Base-by-base conservation (phyloP, 2,113 vertebrate genomes). In the Daubentonia madagascariensis region DNA sequence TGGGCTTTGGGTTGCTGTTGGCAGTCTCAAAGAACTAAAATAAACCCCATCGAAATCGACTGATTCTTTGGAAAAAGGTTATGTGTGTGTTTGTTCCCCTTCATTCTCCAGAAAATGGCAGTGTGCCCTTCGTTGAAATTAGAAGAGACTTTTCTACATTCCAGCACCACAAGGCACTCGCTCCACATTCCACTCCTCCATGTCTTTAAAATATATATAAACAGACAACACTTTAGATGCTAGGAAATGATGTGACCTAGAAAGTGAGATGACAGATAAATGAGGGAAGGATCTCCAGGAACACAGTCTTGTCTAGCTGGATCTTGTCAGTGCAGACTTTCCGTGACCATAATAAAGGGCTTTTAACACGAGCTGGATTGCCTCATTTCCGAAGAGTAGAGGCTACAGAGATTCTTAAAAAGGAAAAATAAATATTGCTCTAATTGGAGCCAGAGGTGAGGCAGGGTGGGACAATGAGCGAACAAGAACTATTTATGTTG, bases 371-470 rank as follows among this genome's bases (percentile, higher is more conserved):
- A 96, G 83, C 97, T 89, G 59, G 85, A 95, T 96, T 98, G 90
- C 97, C 88, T 98, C 96, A 73, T 96, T 97, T 98, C 91, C 35
- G 76, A 97, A 96, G 95, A 97, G 95, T 97, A 80, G 96, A 96
- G 90, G 96, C 97, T 88, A 95, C 76, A 89, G 90, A 92, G 91
- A 96, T 89, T 96, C 98, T 98, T 97, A 97, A 96, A 98, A 98
- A 96, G 70, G 87, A 94, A 97, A 98, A 97, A 96, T 96, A 98
- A 97, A 98, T 97, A 97, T 97, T 97, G 94, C 94, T 98, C 70
- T 98, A 98, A 98, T 98, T 98, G 97, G 97, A 98, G 97, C 97
- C 96, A 98, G 98, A 97, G 97, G 97, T 98, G 97, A 98, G 94
- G 67, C 78, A 92, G 91, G 90, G 84, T 92, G 83, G 97, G 97